These are phyloP conservation scores for Siniperca scherzeri DNA, from an alignment of 2,797 vertebrate species.

Conservation along the genomic window DNA sequence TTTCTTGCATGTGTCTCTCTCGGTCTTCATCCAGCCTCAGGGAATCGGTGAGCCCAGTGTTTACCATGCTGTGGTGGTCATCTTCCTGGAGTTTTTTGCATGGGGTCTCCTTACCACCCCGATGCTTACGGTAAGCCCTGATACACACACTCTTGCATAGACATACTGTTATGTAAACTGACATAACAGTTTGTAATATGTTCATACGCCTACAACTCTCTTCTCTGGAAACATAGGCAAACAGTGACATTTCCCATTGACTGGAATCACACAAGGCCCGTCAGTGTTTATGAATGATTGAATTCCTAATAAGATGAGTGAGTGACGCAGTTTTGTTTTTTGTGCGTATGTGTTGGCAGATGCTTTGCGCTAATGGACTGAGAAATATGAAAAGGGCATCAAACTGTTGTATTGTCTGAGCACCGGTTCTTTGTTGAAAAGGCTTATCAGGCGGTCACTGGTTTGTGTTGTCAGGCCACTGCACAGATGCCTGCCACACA, in stretches of 20 bases:
- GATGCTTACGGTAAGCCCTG: conserved; percentile 89
- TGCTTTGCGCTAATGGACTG: conserved; percentile 61
- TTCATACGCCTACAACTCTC: conserved; percentile 42
- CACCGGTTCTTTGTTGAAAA: conserved; percentile 67
- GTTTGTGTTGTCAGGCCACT: conserved; percentile 51
- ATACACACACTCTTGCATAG: background rate
- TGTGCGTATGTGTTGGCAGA: conserved; percentile 46
- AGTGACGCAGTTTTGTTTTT: conserved; percentile 51
- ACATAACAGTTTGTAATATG: conserved; percentile 28
- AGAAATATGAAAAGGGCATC: conserved; percentile 75
- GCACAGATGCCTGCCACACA: conserved; percentile 34
- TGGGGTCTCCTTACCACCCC: conserved; percentile 94
- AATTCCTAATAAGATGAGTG: conserved; percentile 72
- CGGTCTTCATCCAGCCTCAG: conserved; percentile 87
- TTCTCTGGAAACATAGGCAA: conserved; percentile 31
- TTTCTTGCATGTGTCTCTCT: conserved; percentile 25
- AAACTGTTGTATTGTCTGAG: conserved; percentile 68
- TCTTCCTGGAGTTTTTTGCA: conserved; percentile 96
- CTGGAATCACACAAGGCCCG: conserved; percentile 55
- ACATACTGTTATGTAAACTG: conserved; percentile 39
- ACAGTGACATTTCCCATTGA: conserved; percentile 66
- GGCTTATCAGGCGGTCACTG: conserved; percentile 61
- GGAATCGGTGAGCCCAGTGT: conserved; percentile 95
- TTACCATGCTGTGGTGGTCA: conserved; percentile 95
- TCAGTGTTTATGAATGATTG: conserved; percentile 73